phyloP scores from a whole-genome alignment of 2,888 invertebrate species.

The Lottia gigantea region DNA sequence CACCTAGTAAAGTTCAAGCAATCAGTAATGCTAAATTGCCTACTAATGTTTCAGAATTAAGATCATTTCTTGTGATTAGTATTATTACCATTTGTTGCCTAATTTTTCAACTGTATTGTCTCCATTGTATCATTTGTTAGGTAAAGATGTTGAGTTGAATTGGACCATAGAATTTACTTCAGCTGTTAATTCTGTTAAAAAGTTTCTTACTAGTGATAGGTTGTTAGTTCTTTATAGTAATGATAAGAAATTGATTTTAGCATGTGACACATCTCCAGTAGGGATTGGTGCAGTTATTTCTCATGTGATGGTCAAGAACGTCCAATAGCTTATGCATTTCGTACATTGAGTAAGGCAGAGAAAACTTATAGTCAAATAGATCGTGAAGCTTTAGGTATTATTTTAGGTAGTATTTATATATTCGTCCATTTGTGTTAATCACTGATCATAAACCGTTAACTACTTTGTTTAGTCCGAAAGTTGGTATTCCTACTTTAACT shows the following conservation, averaged over 20 bases:
- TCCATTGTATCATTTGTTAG: conserved; percentile 20
- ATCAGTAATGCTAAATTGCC: conserved; percentile 18
- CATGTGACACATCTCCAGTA: background rate
- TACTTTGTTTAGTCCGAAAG: conserved; percentile 58
- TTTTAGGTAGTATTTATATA: conserved; percentile 66
- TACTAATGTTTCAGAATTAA: conserved; percentile 12
- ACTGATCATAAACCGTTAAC: conserved; percentile 68
- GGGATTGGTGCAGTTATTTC: conserved; percentile 57
- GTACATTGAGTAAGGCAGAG: conserved; percentile 66
- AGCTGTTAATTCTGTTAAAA: background rate
- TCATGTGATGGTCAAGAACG: conserved; percentile 35
- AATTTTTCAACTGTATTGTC: background rate
- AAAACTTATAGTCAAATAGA: conserved; percentile 64
- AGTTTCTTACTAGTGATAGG: background rate
- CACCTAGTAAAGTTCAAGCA: conserved; percentile 25
- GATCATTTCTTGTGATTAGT: conserved; percentile 15
- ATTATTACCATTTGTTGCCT: background rate
- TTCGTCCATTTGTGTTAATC: conserved; percentile 63
- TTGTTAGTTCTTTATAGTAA: background rate
- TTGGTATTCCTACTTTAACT: conserved; percentile 45
- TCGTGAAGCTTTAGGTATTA: conserved; percentile 64
- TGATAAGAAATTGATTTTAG: background rate
- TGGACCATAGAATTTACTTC: conserved; percentile 15
- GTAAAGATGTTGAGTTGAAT: conserved; percentile 31
- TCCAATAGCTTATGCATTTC: conserved; percentile 67